Conservation (phyloP, 2,888 invertebrate species). For the Ecdyonurus torrentis region DNA sequence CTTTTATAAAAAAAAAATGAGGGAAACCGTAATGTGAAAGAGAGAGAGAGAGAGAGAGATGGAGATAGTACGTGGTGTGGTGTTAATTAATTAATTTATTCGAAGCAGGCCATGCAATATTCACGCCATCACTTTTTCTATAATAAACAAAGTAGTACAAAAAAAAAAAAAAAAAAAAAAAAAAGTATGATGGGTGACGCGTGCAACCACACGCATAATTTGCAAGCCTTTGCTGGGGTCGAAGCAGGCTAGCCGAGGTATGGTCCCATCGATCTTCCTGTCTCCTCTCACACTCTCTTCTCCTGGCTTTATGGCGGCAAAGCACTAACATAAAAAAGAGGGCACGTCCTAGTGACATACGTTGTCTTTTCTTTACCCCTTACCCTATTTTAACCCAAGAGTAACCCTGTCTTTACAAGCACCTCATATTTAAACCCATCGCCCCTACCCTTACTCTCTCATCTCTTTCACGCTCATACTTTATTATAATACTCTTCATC, state of each 20-base stretch:
- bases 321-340: not conserved
- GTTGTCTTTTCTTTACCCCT: no score
- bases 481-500: not conserved
- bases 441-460: not conserved
- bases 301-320: not conserved
- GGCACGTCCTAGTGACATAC: not conserved
- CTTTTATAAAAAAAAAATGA: no score
- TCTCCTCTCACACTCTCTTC: no score
- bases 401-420: not conserved
- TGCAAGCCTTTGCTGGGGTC: not conserved
- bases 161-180: not conserved
- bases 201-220: not conserved
- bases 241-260: not conserved
- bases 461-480: not conserved
- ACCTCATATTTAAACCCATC: not conserved
- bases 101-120: not conserved
- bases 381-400: no score
- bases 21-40: no score
- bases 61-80: not conserved
- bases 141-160: not conserved
- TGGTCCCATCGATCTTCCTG: not conserved
- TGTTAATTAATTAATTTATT: not conserved
- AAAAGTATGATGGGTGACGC: no score
- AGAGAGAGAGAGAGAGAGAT: no score
- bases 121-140: not conserved